Percentiles rank a stretch among this genome's conserved stretches.
Evolutionary conservation across 2,797 vertebrate genomes (phyloP).

Genomic region (Yasuhikotakia modesta): DNA sequence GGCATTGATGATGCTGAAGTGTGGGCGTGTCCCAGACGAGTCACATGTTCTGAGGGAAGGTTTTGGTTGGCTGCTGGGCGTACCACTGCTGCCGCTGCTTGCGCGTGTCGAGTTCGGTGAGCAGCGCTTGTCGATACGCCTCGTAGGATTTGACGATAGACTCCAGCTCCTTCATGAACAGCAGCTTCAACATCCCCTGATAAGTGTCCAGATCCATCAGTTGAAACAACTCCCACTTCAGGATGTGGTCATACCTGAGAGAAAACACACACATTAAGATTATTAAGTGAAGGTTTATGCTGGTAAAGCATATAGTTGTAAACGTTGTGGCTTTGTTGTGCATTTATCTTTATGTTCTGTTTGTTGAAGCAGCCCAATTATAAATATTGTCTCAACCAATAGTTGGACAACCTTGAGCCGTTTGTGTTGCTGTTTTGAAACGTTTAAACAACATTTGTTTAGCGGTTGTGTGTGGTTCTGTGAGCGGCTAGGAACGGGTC

Average conservation of each 20-base stretch:
- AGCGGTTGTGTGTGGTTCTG: too few species aligned
- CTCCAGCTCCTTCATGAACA: conserved; percentile 99
- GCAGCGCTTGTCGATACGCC: conserved; percentile 91
- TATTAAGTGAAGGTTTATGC: conserved; percentile 3
- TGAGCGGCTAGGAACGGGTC: too few species aligned
- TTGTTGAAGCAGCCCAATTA: neutral
- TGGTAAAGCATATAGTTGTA: neutral
- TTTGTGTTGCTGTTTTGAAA: neutral
- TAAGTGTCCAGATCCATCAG: conserved; percentile 97
- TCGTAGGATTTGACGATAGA: conserved; percentile 98
- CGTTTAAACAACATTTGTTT: too few species aligned
- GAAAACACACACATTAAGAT: neutral
- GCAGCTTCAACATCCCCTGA: conserved; percentile 98
- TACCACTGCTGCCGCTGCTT: conserved; percentile 96
- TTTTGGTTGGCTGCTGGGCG: conserved; percentile 86
- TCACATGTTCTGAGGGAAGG: conserved; percentile 82
- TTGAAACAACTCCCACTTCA: conserved; percentile 99
- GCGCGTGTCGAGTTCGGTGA: conserved; percentile 89
- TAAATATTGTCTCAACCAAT: neutral
- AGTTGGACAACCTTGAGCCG: neutral
- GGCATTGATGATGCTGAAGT: conserved; percentile 17
- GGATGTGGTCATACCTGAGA: conserved; percentile 94
- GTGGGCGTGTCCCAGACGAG: neutral
- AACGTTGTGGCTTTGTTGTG: neutral
- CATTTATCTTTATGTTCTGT: neutral